phyloP scores from a whole-genome alignment of 2,113 vertebrate species.

The Synchiropus splendidus region DNA sequence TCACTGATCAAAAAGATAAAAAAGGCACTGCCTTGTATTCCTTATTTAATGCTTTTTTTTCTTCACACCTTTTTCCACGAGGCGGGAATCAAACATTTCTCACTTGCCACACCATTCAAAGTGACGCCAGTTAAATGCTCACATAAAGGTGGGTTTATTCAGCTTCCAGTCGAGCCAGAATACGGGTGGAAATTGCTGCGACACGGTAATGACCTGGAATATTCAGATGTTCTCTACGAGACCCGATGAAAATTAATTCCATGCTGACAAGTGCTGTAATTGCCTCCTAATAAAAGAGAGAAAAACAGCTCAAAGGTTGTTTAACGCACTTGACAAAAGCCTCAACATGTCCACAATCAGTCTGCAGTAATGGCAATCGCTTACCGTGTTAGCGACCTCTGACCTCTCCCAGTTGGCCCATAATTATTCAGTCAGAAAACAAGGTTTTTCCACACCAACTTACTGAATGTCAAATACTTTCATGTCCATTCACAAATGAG shows the following conservation, averaged over 20 bases:
- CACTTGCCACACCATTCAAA: conserved; percentile 20
- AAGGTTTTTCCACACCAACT: no score
- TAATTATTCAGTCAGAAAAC: no score
- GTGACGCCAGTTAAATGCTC: conserved; percentile 30
- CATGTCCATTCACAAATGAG: neutral
- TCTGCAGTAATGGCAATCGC: neutral
- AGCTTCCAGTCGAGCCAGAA: conserved; percentile 21
- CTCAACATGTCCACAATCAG: conserved; percentile 23
- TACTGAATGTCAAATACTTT: no score
- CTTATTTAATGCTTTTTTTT: conserved; percentile 27
- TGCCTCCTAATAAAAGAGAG: conserved; percentile 30
- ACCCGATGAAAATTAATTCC: conserved; percentile 24
- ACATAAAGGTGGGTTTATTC: conserved; percentile 34
- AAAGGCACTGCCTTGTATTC: conserved; percentile 16
- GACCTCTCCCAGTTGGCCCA: conserved; percentile 10
- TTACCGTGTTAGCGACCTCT: neutral
- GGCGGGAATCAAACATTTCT: conserved; percentile 27
- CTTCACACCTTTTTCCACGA: conserved; percentile 17
- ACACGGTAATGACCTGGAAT: conserved; percentile 42
- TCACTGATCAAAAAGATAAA: conserved; percentile 1
- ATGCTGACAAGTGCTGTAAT: conserved; percentile 31
- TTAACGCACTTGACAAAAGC: conserved; percentile 36
- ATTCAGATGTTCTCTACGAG: conserved; percentile 31
- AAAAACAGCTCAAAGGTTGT: conserved; percentile 33
- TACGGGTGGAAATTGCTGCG: conserved; percentile 27